phyloP scores from a whole-genome alignment of 1,140 invertebrate species.

The Drosophila setifemur region DNA sequence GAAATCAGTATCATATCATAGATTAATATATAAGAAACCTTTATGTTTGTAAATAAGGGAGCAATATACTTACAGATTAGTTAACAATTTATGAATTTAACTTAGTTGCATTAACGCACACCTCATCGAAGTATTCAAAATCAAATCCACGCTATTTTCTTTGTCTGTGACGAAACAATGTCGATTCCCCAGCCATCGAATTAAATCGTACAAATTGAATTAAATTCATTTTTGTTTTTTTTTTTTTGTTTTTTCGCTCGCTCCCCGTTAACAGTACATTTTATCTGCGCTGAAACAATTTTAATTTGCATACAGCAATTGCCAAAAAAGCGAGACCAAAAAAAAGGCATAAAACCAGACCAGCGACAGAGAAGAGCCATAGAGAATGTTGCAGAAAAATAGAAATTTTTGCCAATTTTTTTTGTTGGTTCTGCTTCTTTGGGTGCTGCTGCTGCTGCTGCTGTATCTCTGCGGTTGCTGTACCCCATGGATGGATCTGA shows the following conservation, averaged over 20 bases:
- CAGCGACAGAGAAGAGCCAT: constrained; percentile 3
- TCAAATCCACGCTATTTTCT: too few relatives aligned
- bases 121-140: too few relatives aligned
- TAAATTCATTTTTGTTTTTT: constrained; percentile 30
- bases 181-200: not conserved
- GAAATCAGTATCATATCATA: too few relatives aligned
- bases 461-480: constrained; percentile 42
- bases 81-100: too few relatives aligned
- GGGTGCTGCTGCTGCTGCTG: not conserved
- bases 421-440: not conserved
- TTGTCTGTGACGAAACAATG: not conserved
- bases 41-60: too few relatives aligned
- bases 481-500: constrained; percentile 57
- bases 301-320: constrained; percentile 31
- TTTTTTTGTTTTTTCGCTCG: too few relatives aligned
- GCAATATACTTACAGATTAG: too few relatives aligned
- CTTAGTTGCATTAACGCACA: too few relatives aligned
- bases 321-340: constrained; percentile 8
- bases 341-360: constrained; percentile 6
- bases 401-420: constrained; percentile 29
- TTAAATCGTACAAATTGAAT: constrained; percentile 21
- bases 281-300: constrained; percentile 30
- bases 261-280: constrained; percentile 12
- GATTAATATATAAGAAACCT: too few relatives aligned
- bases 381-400: constrained; percentile 33